Base-by-base conservation (phyloP, 2,888 invertebrate species). In the Ametastegia equiseti region DNA sequence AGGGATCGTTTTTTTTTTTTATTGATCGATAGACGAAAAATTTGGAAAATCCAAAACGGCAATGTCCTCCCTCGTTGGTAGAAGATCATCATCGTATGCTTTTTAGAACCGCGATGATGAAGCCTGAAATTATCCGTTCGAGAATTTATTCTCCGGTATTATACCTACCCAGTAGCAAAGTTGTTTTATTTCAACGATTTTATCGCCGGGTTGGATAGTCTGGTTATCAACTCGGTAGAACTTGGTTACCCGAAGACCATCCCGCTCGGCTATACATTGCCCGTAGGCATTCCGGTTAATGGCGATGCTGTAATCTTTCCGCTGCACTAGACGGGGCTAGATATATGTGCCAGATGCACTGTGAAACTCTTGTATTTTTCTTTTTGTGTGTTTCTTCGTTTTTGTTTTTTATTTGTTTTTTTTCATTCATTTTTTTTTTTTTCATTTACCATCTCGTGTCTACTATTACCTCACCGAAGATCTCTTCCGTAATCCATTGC, bases 271-370 rank as follows among this genome's bases (percentile, higher is more conserved):
- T n/a, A n/a, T 71, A 47, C 71, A 71, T 36, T 71, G 71, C 71
- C 71, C 60, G 42, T 45, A 71, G 69, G 69, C 50, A 75, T 54
- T 75, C 50, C 36, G 75, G 75, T 75, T 57, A 57, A 75, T 57
- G 75, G 33, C 36, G 75, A 78, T 78, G 78, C 78, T 78, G 78
- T 78, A 78, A 71, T 71, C 71, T 71, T 47, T 45, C 71, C 75
- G 36, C 36, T 75, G 50, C 75, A 33, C 75, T 36, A 75, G 75
- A 75, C 75, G 75, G 54, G 54, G 75, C 13, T 36, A 54, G 50
- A 54, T 54, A 75, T 33, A 50, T 75, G 50, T 33, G 73, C 54
- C 54, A 54, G 73, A 54, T 75, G 42, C 54, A 33, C 23, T n/a
- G 36, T 23, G 19, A 33, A 50, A 23, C n/a, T n/a, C n/a, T n/a